Percentiles rank a stretch among this genome's conserved stretches.
These are phyloP conservation scores for Chiloscyllium punctatum DNA, from an alignment of 2,797 vertebrate genomes.

Conservation along the genomic window DNA sequence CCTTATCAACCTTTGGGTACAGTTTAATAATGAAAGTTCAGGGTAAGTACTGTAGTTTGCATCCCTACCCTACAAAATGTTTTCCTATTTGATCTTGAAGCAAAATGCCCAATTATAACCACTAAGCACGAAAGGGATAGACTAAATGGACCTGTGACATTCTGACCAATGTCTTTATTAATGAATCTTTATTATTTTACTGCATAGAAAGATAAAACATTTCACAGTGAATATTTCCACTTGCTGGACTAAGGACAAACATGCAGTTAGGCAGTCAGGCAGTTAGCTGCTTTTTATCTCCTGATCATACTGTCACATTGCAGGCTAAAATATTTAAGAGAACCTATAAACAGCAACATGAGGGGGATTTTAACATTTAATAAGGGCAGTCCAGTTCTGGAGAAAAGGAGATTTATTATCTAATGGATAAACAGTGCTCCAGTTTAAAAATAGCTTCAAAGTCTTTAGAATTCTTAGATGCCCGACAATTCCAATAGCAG, in stretches of 20 bases:
- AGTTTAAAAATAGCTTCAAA: not conserved
- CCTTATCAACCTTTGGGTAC: not conserved
- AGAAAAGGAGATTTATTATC: slow-evolving; percentile 10
- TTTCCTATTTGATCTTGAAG: not conserved
- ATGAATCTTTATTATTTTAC: slow-evolving; percentile 17
- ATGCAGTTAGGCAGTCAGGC: not conserved
- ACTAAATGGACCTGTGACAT: not conserved
- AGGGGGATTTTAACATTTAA: slow-evolving; percentile 24
- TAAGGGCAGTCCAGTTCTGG: not conserved
- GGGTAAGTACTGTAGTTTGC: not conserved
- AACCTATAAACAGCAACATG: slow-evolving; percentile 19
- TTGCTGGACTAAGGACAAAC: not conserved
- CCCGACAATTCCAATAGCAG: not conserved
- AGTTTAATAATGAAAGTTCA: not conserved
- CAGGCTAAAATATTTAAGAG: not conserved
- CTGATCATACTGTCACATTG: not conserved
- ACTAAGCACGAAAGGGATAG: not conserved
- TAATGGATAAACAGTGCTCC: not conserved
- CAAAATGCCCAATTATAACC: not conserved
- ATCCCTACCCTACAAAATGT: not conserved
- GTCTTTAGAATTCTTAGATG: slow-evolving; percentile 11
- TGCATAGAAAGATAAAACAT: not conserved
- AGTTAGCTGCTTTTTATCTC: not conserved
- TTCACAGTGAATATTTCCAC: not conserved
- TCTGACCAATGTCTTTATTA: no score